A percentile compares a stretch with the other conserved stretches of the same genome.
Evolutionary conservation across 1,140 invertebrate genomes (phyloP).

Genomic region (Halotydeus destructor): DNA sequence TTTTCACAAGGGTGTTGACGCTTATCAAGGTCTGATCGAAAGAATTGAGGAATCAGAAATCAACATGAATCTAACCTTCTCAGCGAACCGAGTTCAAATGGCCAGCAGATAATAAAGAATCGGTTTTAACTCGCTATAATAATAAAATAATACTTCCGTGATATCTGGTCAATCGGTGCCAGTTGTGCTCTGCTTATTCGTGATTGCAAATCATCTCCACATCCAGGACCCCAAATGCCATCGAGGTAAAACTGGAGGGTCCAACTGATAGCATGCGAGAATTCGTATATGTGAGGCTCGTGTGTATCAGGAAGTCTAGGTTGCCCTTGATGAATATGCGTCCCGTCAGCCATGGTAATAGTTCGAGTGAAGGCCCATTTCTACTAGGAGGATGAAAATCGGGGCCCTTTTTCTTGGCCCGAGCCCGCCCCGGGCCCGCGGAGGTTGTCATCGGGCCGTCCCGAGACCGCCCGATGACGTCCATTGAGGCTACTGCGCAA

Average conservation of each 20-base stretch:
- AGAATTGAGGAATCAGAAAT: slow-evolving; percentile 3
- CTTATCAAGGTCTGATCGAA: slow-evolving; percentile 7
- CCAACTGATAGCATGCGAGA: slow-evolving; percentile 73
- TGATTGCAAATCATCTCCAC: too few species aligned
- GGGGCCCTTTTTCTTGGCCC: too few species aligned
- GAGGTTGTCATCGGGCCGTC: too few species aligned
- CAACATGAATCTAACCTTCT: slow-evolving; percentile 12
- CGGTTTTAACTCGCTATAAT: background rate
- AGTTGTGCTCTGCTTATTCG: too few species aligned
- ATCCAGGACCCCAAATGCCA: too few species aligned
- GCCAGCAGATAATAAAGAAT: slow-evolving; percentile 10
- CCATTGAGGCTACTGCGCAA: too few species aligned
- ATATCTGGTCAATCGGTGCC: too few species aligned
- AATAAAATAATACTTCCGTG: too few species aligned
- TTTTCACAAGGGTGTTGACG: slow-evolving; percentile 17
- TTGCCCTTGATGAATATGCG: slow-evolving; percentile 63
- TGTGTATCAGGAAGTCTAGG: slow-evolving; percentile 67
- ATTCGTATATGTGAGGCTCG: slow-evolving; percentile 98
- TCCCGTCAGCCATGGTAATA: slow-evolving; percentile 81
- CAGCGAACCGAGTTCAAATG: slow-evolving; percentile 9
- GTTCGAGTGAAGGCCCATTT: slow-evolving; percentile 78
- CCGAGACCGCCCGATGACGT: too few species aligned
- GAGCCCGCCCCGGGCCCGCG: too few species aligned
- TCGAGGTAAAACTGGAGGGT: too few species aligned
- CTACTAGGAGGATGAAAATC: too few species aligned